Evolutionary conservation across 2,113 vertebrate species (phyloP), one percentile per base, ranked within the genome.

Genomic region (Phalacrocorax brasilianus): DNA sequence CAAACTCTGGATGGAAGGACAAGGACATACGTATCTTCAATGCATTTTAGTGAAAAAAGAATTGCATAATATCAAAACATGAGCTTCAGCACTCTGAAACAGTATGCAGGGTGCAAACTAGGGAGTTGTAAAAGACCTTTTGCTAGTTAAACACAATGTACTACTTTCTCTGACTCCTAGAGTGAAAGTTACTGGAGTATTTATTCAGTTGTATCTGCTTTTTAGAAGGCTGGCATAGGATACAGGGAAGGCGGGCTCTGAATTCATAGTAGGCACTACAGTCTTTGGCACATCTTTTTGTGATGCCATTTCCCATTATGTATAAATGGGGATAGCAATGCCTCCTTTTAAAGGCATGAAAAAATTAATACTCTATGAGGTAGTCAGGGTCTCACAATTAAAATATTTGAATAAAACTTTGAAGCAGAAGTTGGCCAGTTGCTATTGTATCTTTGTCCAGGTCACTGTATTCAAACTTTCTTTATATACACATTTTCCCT

Each of bases 101-200:
- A 24, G 7, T 2, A 1, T 4, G 11, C 0, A 0, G 12, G 12
- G 14, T 58, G 17, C 28, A 56, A 92, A 45, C 10, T 38, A 88
- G 42, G 0, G 2, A 81, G 77, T 11, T 80, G 9, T 33, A 52
- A n/a, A 40, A 52, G 38, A 49, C 23, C 4, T 84, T 89, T 88
- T 38, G 8, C 14, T 28, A 63, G 24, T 55, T 70, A 92, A 89
- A 58, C 13, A 47, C 13, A 50, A 71, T 59, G 20, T 38, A 17
- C 7, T 67, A 42, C 30, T 85, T 70, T 47, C 30, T 67, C 35
- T 18, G 16, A 30, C 26, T 86, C 27, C 4, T 16, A 35, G 14
- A 56, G 18, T n/a, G 24, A 45, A 88, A 86, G 14, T 47, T 30
- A 56, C 44, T 20, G 21, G 13, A 56, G 32, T 30, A 72, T 58